Percentiles rank a stretch among this genome's conserved stretches.
phyloP scores from a whole-genome alignment of 1,140 invertebrate species.

The Drosophila lowei region DNA sequence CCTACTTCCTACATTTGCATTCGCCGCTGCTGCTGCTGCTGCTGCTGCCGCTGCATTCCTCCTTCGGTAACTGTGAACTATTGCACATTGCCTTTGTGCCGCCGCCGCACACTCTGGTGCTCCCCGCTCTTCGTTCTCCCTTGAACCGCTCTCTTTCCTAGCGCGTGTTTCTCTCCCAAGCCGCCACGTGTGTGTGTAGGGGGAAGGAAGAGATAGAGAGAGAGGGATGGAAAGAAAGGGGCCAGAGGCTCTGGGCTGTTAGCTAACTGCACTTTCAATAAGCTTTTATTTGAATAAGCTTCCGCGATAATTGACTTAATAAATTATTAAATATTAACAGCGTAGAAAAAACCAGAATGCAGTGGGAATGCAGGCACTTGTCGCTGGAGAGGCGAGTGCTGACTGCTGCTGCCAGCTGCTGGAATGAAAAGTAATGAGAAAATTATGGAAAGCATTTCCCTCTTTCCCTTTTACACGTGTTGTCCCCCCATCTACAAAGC shows the following conservation, averaged over 20 bases:
- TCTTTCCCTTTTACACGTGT: background rate
- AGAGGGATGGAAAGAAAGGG: slow-evolving; percentile 3
- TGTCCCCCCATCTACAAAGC: slow-evolving; percentile 1
- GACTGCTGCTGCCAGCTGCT: slow-evolving; percentile 20
- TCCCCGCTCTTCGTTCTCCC: slow-evolving; percentile 1
- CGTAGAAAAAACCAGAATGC: slow-evolving; percentile 68
- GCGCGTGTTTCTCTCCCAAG: slow-evolving; percentile 55
- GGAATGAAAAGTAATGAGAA: slow-evolving; percentile 69
- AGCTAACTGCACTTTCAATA: slow-evolving; percentile 64
- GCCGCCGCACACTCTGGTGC: background rate
- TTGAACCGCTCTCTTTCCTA: slow-evolving; percentile 19
- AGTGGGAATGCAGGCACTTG: slow-evolving; percentile 2
- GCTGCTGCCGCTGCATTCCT: slow-evolving; percentile 13
- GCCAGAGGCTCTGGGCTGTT: slow-evolving; percentile 24
- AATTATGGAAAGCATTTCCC: slow-evolving; percentile 57
- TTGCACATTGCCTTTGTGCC: slow-evolving; percentile 24
- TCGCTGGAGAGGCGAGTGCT: slow-evolving; percentile 2
- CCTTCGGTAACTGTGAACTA: slow-evolving; percentile 25
- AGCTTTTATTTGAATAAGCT: slow-evolving; percentile 68
- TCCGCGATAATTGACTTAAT: slow-evolving; percentile 78
- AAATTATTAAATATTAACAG: slow-evolving; percentile 69
- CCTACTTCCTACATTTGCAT: slow-evolving; percentile 32
- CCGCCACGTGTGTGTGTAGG: slow-evolving; percentile 46
- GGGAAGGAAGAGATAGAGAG: slow-evolving; percentile 13
- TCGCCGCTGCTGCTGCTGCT: slow-evolving; percentile 1